Evolutionary conservation across 2,797 vertebrate genomes (phyloP).

Genomic region (Tokudaia tokunoshimensis): DNA sequence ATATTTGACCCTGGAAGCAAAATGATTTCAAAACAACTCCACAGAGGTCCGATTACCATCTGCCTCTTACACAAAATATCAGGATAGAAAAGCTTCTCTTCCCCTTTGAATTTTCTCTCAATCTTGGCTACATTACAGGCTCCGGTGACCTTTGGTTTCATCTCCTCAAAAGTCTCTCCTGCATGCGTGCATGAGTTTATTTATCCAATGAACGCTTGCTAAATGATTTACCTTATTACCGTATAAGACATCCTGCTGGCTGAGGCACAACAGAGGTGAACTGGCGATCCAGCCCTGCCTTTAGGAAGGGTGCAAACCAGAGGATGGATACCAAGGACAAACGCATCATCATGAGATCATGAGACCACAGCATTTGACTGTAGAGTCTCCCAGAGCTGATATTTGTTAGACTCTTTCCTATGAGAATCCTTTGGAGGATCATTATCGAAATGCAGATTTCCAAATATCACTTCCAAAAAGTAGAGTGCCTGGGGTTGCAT

Average conservation of each 20-base stretch:
- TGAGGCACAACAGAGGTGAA: not conserved
- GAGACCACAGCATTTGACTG: accelerated
- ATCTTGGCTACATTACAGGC: not conserved
- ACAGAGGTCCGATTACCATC: not conserved
- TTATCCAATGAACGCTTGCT: not conserved
- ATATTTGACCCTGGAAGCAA: slow-evolving; percentile 36
- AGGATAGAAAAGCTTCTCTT: slow-evolving; percentile 19
- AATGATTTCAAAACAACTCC: not conserved
- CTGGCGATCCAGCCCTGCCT: not conserved
- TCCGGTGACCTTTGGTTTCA: not conserved
- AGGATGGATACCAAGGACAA: not conserved
- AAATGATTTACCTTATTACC: not conserved
- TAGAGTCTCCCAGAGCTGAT: not conserved
- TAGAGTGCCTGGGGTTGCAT: not conserved
- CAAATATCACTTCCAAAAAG: not conserved
- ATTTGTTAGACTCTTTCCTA: not conserved
- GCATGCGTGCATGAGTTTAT: not conserved
- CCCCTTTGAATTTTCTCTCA: not conserved
- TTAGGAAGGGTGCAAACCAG: not conserved
- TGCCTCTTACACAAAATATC: slow-evolving; percentile 4
- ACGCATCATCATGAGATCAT: not conserved
- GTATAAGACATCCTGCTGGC: not conserved
- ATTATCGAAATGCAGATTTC: not conserved
- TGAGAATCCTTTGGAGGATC: not conserved
- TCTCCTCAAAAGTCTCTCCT: not conserved